A percentile compares a stretch with the other conserved stretches of the same genome.
Evolutionary conservation across 2,797 vertebrate genomes (phyloP).

Genomic region (Nasua narica): DNA sequence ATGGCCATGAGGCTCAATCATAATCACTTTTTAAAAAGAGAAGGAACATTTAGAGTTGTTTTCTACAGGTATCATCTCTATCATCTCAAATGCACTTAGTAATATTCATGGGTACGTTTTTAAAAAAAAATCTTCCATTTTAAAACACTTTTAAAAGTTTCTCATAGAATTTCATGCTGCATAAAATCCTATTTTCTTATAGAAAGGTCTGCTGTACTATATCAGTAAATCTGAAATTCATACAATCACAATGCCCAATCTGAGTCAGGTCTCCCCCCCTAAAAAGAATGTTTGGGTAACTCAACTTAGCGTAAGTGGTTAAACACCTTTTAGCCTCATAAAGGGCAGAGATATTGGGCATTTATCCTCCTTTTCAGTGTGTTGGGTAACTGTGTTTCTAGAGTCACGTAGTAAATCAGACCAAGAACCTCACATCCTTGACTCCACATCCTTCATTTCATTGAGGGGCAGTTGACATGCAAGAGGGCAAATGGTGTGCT

Average conservation of each 20-base stretch:
- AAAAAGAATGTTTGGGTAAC: background rate
- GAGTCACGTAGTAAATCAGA: background rate
- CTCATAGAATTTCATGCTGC: slow-evolving; percentile 20
- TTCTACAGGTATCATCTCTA: background rate
- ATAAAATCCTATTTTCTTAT: background rate
- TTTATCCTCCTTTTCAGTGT: background rate
- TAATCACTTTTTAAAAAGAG: background rate
- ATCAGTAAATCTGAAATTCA: background rate
- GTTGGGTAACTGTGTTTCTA: background rate
- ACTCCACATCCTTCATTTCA: background rate
- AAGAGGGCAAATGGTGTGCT: background rate
- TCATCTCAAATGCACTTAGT: background rate
- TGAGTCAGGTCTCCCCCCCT: background rate
- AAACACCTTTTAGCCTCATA: background rate
- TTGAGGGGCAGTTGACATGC: background rate
- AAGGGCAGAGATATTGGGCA: background rate
- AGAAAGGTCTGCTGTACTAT: background rate
- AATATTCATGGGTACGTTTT: background rate
- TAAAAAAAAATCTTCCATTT: background rate
- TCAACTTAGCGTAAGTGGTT: background rate
- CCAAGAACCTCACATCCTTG: background rate
- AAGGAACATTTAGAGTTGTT: background rate
- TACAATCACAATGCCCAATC: background rate
- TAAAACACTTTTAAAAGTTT: background rate
- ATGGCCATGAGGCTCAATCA: background rate